phyloP scores from a whole-genome alignment of 2,888 invertebrate species.

The Gymnocheta viridis region DNA sequence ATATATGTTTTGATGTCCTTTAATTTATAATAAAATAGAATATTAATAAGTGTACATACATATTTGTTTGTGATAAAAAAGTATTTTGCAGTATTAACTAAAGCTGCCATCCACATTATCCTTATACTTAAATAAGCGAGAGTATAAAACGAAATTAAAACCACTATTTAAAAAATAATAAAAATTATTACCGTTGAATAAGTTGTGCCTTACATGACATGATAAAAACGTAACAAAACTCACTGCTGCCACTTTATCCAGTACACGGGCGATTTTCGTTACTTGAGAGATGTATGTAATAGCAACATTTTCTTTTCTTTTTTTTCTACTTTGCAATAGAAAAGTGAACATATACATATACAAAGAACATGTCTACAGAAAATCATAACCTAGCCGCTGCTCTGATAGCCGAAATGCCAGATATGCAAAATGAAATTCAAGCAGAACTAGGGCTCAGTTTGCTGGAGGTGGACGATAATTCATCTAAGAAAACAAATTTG shows the following conservation, averaged over 20 bases:
- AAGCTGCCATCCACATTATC: constrained; percentile 72
- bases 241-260: constrained; percentile 61
- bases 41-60: neutral
- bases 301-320: constrained; percentile 53
- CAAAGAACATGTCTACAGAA: constrained; percentile 57
- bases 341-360: constrained; percentile 12
- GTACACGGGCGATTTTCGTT: constrained; percentile 32
- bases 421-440: constrained; percentile 68
- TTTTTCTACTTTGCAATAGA: constrained; percentile 50
- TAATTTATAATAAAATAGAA: neutral
- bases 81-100: constrained; percentile 54
- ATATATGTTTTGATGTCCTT: neutral
- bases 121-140: neutral
- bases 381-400: constrained; percentile 54
- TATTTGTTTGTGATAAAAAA: neutral
- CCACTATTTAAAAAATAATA: neutral
- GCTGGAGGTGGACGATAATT: neutral
- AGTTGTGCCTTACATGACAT: neutral
- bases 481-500: constrained; percentile 24
- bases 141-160: neutral
- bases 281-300: constrained; percentile 54
- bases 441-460: constrained; percentile 33
- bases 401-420: constrained; percentile 65
- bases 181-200: neutral
- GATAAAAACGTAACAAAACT: constrained; percentile 32